These are phyloP conservation scores for Bujurquina vittata DNA, from an alignment of 2,113 vertebrate genomes.

Conservation along the genomic window DNA sequence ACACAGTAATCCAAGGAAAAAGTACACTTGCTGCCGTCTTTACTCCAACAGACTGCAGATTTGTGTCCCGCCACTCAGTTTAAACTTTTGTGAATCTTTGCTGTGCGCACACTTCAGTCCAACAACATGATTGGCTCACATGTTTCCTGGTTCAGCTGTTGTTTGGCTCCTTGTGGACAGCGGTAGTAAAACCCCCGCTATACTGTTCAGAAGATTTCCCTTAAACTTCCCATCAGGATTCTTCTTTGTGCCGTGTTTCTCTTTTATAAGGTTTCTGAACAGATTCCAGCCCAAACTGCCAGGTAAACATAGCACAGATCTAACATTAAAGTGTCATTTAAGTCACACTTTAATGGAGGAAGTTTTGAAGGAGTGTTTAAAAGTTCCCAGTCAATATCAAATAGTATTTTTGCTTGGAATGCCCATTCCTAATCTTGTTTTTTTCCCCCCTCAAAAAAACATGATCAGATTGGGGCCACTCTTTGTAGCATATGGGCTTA, in stretches of 20 bases:
- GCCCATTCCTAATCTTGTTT: no score
- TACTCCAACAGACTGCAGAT: neutral
- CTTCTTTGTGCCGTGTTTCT: neutral
- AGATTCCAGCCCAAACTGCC: neutral
- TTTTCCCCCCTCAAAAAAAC: no score
- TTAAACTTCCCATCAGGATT: neutral
- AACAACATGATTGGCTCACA: neutral
- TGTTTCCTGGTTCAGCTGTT: neutral
- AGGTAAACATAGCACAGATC: neutral
- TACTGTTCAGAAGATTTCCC: neutral
- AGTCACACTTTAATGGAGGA: no score
- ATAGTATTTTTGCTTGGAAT: no score
- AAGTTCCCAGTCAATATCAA: no score
- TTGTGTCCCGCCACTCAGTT: neutral
- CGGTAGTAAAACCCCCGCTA: no score
- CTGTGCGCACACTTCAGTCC: neutral
- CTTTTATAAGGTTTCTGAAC: neutral
- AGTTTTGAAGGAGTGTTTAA: no score
- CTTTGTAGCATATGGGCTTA: no score
- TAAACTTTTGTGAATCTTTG: neutral
- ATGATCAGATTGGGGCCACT: no score
- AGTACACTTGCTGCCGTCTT: fast-evolving
- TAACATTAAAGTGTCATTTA: no score
- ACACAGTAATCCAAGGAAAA: neutral
- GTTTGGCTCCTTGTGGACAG: neutral